Conservation (phyloP, 2,113 vertebrate genomes). For the Oxyura jamaicensis region DNA sequence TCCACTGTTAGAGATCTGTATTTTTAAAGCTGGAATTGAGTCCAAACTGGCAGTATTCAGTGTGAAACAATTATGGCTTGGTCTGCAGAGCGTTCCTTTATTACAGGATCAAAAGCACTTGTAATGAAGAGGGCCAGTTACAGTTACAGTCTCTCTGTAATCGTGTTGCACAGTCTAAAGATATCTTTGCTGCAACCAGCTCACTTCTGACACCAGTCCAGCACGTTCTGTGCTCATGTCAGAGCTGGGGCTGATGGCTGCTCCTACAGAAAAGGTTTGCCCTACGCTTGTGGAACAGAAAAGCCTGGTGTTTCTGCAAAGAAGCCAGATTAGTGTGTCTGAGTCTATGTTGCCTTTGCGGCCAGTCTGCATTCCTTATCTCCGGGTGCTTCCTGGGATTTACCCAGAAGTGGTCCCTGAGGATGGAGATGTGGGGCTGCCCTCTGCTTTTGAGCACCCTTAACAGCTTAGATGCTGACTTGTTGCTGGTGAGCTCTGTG, state of each 20-base stretch:
- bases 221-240: neutral
- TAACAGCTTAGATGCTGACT: neutral
- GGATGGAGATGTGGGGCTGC: neutral
- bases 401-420: neutral
- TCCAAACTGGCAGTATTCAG: neutral
- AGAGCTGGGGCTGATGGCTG: neutral
- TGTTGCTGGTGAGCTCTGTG: neutral
- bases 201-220: neutral
- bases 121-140: neutral
- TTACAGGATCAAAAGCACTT: neutral
- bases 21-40: neutral
- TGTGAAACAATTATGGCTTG: neutral
- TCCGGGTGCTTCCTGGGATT: neutral
- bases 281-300: neutral
- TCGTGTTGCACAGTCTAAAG: neutral
- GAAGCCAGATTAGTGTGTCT: neutral
- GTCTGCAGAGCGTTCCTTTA: neutral
- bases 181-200: neutral
- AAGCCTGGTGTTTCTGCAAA: neutral
- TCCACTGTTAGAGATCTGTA: neutral
- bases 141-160: neutral
- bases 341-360: neutral
- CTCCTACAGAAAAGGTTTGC: neutral
- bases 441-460: neutral
- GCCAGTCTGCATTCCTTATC: neutral